phyloP scores from a whole-genome alignment of 1,140 invertebrate genomes.

The Cotesia typhae region DNA sequence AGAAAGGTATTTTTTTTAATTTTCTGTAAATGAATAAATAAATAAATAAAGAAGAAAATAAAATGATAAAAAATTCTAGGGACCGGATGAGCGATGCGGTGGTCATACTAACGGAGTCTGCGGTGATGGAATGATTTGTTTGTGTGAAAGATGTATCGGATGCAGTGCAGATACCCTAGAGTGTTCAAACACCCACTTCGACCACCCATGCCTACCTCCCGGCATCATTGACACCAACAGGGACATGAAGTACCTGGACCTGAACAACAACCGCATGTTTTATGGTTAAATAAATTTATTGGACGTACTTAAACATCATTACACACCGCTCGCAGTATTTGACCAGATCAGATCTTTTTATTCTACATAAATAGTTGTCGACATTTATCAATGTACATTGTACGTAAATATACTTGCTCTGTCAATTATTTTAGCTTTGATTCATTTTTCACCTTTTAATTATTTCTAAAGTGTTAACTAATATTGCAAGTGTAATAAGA shows the following conservation, averaged over 20 bases:
- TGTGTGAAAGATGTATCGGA: constrained; percentile 64
- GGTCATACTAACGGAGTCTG: constrained; percentile 62
- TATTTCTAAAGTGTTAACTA: not conserved
- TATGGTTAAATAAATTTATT: constrained; percentile 33
- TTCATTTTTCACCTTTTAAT: too few species aligned
- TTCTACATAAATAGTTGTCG: too few species aligned
- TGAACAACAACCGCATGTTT: constrained; percentile 17
- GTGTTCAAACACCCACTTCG: constrained; percentile 49
- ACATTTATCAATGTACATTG: too few species aligned
- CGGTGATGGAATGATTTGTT: constrained; percentile 67
- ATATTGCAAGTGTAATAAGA: not conserved
- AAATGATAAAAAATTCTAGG: constrained; percentile 40
- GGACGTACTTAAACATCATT: not conserved
- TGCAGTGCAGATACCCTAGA: constrained; percentile 62
- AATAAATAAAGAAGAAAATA: not conserved
- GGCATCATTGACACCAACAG: constrained; percentile 8
- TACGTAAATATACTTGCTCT: not conserved
- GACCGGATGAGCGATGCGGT: constrained; percentile 66
- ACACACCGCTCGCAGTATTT: too few species aligned
- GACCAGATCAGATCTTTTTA: too few species aligned
- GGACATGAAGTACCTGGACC: constrained; percentile 24
- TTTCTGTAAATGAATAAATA: constrained; percentile 3
- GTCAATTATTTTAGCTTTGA: not conserved
- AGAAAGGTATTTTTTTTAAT: constrained; percentile 41
- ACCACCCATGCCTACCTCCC: constrained; percentile 42